Conservation (phyloP, 1,140 invertebrate species). For the Tetramorium parvispinum region DNA sequence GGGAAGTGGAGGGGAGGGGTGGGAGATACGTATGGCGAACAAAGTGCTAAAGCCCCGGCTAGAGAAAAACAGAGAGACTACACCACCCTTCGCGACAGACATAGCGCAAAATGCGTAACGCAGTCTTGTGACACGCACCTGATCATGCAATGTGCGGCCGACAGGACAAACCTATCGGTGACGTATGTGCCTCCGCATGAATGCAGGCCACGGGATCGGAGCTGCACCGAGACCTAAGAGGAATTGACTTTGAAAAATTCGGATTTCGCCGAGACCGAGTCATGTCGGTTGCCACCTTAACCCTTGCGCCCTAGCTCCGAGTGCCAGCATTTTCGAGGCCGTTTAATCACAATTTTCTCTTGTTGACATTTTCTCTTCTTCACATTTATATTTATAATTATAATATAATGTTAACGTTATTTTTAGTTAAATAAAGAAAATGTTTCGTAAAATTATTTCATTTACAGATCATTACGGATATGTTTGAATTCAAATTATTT, state of each 20-base stretch:
- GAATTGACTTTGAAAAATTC: conserved; percentile 73
- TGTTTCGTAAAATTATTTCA: background rate
- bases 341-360: background rate
- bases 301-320: conserved; percentile 32
- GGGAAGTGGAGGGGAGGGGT: no score
- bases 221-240: conserved; percentile 75
- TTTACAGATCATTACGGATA: background rate
- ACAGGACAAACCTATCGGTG: conserved; percentile 74
- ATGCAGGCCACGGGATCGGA: conserved; percentile 66
- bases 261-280: conserved; percentile 57
- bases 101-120: conserved; percentile 38
- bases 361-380: no score
- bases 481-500: background rate
- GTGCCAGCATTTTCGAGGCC: background rate
- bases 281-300: conserved; percentile 56
- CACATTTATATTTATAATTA: background rate
- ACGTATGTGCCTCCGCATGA: conserved; percentile 77
- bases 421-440: conserved; percentile 3
- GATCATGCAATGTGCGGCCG: conserved; percentile 78
- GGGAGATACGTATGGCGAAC: background rate
- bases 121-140: conserved; percentile 72
- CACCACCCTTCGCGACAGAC: conserved; percentile 40
- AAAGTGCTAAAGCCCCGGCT: conserved; percentile 38
- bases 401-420: no score
- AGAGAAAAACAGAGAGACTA: conserved; percentile 40